Evolutionary conservation across 2,797 vertebrate species (phyloP), one percentile per base, ranked within the genome.

Genomic region (Rhinoraja longicauda): DNA sequence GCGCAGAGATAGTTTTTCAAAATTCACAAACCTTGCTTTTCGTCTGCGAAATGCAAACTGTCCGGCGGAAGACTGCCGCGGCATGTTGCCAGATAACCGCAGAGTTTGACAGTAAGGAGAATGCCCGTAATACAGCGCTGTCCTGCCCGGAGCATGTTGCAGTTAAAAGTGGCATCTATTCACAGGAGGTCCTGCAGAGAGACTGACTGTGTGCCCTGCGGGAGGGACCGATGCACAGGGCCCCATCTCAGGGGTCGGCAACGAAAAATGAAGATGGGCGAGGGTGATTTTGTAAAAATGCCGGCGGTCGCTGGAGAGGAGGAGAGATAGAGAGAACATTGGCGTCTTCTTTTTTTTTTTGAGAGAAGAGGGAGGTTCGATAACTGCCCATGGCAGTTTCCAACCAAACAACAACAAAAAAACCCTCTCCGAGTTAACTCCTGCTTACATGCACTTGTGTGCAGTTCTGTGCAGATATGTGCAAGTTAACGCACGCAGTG

Each of bases 11-110:
- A 29, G 45, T 82, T 82, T 1, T 4, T 2, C 21, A 59, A 36
- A 93, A 93, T 82, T 45, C 95, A 98, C 98, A 96, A 95, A 99
- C 98, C 98, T 98, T 97, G 97, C 93, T 96, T 95, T 94, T 94
- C 94, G 95, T 97, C 96, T 94, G 96, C 95, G 94, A 97, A 97
- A 94, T 95, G 93, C 93, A 96, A 94, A 93, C 94, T 94, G 95
- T 95, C 95, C 36, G 96, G 93, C 94, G 93, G 95, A 67, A 95
- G 93, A 93, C 94, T 95, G 94, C 94, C 96, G 94, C 95, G 96
- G 96, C 97, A 95, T 76, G 95, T 94, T 93, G 95, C 95, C 96
- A 96, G 94, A 93, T 95, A 93, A 94, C 96, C 96, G 94, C 98
- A 95, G 93, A 97, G 95, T 90, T 97, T 95, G 17, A 97, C 94